These are phyloP conservation scores for Artibeus lituratus DNA, from an alignment of 2,797 vertebrate species.

Conservation along the genomic window DNA sequence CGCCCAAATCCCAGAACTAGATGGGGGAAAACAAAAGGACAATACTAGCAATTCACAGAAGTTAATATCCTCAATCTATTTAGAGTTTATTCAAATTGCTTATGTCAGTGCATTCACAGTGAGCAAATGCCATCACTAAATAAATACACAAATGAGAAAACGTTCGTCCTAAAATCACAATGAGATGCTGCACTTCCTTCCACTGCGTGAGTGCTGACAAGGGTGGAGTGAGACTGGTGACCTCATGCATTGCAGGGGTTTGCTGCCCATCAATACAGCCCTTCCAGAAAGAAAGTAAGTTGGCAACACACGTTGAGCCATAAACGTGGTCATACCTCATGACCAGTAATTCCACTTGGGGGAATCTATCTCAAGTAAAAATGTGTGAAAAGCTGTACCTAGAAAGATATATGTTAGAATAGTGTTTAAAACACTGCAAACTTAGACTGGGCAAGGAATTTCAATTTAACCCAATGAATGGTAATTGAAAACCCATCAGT, in stretches of 20 bases:
- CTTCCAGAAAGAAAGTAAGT: neutral
- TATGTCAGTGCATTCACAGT: neutral
- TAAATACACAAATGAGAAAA: neutral
- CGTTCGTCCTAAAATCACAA: neutral
- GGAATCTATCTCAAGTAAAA: slow-evolving; percentile 39
- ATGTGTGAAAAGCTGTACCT: neutral
- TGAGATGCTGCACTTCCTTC: neutral
- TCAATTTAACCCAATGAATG: neutral
- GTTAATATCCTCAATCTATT: neutral
- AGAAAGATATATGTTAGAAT: neutral
- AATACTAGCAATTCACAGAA: neutral
- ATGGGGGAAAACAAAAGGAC: neutral
- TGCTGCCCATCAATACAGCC: neutral
- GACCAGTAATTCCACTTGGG: neutral
- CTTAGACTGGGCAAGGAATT: neutral
- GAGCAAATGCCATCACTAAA: neutral
- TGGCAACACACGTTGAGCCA: neutral
- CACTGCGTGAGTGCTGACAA: neutral
- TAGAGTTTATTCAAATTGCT: neutral
- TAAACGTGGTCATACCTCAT: neutral
- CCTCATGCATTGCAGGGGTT: neutral
- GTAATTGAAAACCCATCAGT: neutral
- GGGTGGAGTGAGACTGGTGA: neutral
- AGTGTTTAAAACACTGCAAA: neutral
- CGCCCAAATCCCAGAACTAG: neutral